Conservation (phyloP, 2,797 vertebrate genomes). For the Picus viridis region DNA sequence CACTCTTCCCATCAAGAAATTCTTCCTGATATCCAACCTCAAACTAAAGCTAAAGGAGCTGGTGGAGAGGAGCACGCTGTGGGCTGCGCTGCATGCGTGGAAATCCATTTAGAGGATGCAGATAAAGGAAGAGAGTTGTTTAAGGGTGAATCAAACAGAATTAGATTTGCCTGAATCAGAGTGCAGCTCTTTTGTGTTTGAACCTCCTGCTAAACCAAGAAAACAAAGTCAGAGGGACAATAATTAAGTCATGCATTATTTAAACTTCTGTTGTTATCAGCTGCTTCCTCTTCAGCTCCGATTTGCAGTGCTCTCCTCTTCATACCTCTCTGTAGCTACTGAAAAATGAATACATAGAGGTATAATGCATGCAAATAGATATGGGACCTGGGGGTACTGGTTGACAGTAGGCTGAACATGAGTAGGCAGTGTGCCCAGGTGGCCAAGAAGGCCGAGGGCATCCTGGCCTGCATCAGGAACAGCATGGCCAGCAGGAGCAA, state of each 20-base stretch:
- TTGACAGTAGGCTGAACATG: too few relatives aligned
- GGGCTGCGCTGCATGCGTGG: not conserved
- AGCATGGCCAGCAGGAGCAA: too few relatives aligned
- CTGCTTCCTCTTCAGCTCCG: not conserved
- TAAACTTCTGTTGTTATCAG: not conserved
- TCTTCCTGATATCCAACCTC: too few relatives aligned
- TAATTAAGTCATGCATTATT: not conserved
- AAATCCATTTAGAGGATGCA: not conserved
- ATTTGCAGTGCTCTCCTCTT: slow-evolving; percentile 39
- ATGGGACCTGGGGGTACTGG: too few relatives aligned
- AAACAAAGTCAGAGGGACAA: not conserved
- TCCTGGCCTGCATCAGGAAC: too few relatives aligned
- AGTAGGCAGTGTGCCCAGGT: too few relatives aligned
- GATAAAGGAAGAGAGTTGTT: not conserved
- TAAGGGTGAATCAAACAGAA: not conserved
- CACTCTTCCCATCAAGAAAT: too few relatives aligned
- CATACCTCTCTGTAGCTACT: too few relatives aligned
- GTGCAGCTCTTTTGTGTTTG: not conserved
- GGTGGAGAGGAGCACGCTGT: not conserved
- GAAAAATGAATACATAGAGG: too few relatives aligned
- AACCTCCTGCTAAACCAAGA: not conserved
- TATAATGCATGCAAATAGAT: too few relatives aligned
- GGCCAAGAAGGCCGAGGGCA: too few relatives aligned
- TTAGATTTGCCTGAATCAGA: not conserved
- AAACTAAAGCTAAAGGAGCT: not conserved